A percentile compares a stretch with the other conserved stretches of the same genome.
Evolutionary conservation across 2,113 vertebrate genomes (phyloP).

Genomic region (Cyrtonyx montezumae): DNA sequence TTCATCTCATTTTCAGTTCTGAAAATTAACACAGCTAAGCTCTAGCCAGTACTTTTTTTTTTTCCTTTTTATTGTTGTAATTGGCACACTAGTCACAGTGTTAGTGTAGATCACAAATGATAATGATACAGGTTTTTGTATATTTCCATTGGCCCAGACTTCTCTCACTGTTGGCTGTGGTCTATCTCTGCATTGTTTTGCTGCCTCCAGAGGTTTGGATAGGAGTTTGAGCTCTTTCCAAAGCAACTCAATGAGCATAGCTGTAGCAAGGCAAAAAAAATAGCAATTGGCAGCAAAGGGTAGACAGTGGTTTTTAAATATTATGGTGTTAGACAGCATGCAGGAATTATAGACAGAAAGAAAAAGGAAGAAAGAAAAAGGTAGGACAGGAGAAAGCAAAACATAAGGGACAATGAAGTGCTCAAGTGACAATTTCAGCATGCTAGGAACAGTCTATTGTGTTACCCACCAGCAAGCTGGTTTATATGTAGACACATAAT

Average conservation of each 20-base stretch:
- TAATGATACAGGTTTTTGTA: neutral
- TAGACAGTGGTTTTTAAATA: slow-evolving; percentile 24
- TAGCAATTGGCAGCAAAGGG: slow-evolving; percentile 2
- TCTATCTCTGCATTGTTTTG: neutral
- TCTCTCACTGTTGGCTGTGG: neutral
- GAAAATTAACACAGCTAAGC: slow-evolving; percentile 33
- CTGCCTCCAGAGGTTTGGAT: neutral
- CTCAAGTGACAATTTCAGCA: slow-evolving; percentile 43
- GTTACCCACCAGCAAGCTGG: neutral
- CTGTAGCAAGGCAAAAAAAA: neutral
- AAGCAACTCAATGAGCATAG: slow-evolving; percentile 4
- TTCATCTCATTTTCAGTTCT: neutral
- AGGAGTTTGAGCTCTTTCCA: slow-evolving; percentile 28
- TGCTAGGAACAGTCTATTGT: neutral
- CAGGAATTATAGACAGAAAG: neutral
- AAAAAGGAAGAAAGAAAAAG: slow-evolving; percentile 23
- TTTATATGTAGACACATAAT: neutral
- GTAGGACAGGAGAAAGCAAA: neutral
- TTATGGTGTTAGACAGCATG: neutral
- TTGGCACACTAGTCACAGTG: neutral
- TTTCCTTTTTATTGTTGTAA: neutral
- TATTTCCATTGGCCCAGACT: neutral
- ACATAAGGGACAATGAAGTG: slow-evolving; percentile 30
- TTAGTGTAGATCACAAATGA: neutral
- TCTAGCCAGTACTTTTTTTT: neutral